phyloP scores from a whole-genome alignment of 2,113 vertebrate genomes.

The Mola mola region DNA sequence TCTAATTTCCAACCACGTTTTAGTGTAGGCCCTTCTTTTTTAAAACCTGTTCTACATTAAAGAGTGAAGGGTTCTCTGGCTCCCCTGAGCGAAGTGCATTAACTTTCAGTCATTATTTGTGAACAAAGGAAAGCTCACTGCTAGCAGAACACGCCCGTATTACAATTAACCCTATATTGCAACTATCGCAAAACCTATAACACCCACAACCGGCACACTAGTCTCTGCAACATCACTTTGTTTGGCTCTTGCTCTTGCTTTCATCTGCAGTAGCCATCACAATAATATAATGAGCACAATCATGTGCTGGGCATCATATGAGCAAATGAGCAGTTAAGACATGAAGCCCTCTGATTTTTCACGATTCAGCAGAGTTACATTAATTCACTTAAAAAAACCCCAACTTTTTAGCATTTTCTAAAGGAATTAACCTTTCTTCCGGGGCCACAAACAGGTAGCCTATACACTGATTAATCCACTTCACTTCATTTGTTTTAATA shows the following conservation, averaged over 20 bases:
- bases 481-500: neutral
- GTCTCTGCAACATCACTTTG: neutral
- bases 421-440: neutral
- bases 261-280: constrained; percentile 29
- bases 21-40: constrained; percentile 25
- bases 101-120: constrained; percentile 51
- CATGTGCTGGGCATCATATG: too few species aligned
- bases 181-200: constrained; percentile 5
- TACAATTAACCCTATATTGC: constrained; percentile 31
- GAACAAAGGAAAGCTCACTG: constrained; percentile 39
- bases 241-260: neutral
- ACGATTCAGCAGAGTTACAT: too few species aligned
- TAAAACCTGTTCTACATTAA: constrained; percentile 68
- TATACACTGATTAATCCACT: neutral
- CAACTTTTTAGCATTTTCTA: neutral
- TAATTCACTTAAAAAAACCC: neutral
- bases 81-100: constrained; percentile 32
- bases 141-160: constrained; percentile 26
- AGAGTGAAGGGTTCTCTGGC: constrained; percentile 50
- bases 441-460: constrained; percentile 6
- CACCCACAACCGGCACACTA: too few species aligned
- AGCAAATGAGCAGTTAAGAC: too few species aligned
- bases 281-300: too few species aligned
- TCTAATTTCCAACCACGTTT: constrained; percentile 50
- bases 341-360: too few species aligned